Evolutionary conservation across 2,113 vertebrate genomes (phyloP).

Genomic region (Helogale parvula): DNA sequence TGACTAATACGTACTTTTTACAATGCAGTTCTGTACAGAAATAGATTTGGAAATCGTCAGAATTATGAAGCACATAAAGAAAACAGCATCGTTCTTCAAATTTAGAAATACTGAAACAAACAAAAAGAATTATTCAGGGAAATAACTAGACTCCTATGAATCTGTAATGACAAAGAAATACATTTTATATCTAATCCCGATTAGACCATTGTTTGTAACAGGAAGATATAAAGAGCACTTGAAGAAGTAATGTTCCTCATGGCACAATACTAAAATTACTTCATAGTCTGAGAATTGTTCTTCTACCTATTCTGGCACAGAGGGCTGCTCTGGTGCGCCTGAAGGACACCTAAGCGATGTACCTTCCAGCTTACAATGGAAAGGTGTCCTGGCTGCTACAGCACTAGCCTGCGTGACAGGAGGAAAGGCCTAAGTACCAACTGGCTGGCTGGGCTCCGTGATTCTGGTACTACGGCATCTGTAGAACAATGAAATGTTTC

Average conservation of each 20-base stretch:
- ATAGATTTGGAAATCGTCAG: constrained; percentile 99
- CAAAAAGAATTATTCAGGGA: constrained; percentile 39
- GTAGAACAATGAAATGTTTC: background rate
- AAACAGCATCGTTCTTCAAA: constrained; percentile 98
- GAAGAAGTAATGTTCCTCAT: background rate
- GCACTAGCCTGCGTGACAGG: no score
- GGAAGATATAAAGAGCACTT: background rate
- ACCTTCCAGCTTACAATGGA: background rate
- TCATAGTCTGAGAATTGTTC: background rate
- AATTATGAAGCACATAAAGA: constrained; percentile 97
- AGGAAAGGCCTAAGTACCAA: background rate
- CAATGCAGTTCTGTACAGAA: constrained; percentile 99
- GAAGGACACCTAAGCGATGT: background rate
- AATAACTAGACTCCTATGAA: background rate
- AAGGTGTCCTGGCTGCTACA: no score
- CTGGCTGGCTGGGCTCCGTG: background rate
- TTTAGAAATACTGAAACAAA: constrained; percentile 95
- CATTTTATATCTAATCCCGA: background rate
- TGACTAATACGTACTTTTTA: constrained; percentile 89
- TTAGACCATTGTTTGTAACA: background rate
- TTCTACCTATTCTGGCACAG: background rate
- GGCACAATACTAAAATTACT: background rate
- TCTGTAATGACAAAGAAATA: constrained; percentile 7
- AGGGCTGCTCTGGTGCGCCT: background rate
- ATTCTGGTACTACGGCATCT: background rate